A percentile compares a stretch with the other conserved stretches of the same genome.
Conservation (phyloP, 2,113 vertebrate species). For the Nibea albiflora region DNA sequence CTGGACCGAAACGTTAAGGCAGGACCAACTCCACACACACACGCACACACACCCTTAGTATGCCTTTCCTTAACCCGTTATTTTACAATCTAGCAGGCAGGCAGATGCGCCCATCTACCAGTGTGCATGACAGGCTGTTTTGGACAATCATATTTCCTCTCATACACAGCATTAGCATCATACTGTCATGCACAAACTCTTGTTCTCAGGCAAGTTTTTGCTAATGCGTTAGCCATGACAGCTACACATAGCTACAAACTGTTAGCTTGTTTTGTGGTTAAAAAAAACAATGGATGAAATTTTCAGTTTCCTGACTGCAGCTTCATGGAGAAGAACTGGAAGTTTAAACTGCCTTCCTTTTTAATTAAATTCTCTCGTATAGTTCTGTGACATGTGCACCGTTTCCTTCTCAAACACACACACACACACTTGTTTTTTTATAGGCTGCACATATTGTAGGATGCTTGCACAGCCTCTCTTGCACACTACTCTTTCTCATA, state of each 20-base stretch:
- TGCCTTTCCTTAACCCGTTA: neutral
- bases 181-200: neutral
- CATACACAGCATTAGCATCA: neutral
- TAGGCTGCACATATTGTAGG: no score
- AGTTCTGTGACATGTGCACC: neutral
- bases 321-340: neutral
- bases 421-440: neutral
- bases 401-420: neutral
- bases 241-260: neutral
- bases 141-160: neutral
- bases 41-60: neutral
- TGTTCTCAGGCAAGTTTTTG: neutral
- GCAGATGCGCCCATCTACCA: neutral
- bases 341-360: neutral
- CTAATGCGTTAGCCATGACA: neutral
- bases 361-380: neutral
- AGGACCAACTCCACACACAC: slow-evolving; percentile 9
- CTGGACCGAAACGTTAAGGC: slow-evolving; percentile 41
- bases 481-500: no score
- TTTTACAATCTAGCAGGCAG: slow-evolving; percentile 11
- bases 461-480: no score
- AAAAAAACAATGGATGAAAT: neutral
- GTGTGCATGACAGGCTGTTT: neutral
- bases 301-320: neutral
- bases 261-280: neutral